Evolutionary conservation across 1,140 invertebrate genomes (phyloP), one percentile per base, ranked within the genome.

Genomic region (Phthorimaea operculella): DNA sequence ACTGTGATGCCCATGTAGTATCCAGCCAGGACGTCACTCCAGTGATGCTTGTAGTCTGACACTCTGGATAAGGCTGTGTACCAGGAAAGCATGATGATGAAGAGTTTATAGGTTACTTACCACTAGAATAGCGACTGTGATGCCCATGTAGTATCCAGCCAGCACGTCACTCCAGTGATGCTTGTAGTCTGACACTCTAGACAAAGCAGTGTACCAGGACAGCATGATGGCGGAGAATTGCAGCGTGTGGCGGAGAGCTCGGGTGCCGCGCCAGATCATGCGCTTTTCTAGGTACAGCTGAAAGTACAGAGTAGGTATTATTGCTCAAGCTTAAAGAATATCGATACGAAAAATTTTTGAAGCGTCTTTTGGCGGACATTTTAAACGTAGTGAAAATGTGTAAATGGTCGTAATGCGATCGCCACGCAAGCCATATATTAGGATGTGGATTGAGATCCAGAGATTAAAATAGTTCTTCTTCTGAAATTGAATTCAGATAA

Each of bases 21-120:
- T 1, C 90, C 90, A 36, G 84, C 85, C 12, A 90, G 82, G 12
- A 91, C 90, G 82, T 91, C 91, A 62, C 93, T 96, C 94, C 95
- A 98, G 71, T 98, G 97, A 83, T 99, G 97, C 82, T 98, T 98
- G 85, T 97, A 97, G 87, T 99, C 94, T 0, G 94, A 94, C 15
- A 98, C 90, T 42, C 97, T 88, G 6, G 94, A 93, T 68, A 96
- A 87, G 0, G 92, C 93, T 4, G 93, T 94, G 74, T 88, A 93
- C 89, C 92, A 92, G 44, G 94, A 92, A 72, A 94, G 85, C 75
- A 91, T 87, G 15, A 97, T 83, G 11, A 89, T 90, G 0, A 88
- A 53, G 67, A 93, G 91, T 74, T 28, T 28, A 6, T 4, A 28
- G 21, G 21, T 28, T 28, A 87, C 87, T 87, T 76, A 90, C 89